Conservation (phyloP, 2,888 invertebrate genomes). For the Caenorhabditis angaria region DNA sequence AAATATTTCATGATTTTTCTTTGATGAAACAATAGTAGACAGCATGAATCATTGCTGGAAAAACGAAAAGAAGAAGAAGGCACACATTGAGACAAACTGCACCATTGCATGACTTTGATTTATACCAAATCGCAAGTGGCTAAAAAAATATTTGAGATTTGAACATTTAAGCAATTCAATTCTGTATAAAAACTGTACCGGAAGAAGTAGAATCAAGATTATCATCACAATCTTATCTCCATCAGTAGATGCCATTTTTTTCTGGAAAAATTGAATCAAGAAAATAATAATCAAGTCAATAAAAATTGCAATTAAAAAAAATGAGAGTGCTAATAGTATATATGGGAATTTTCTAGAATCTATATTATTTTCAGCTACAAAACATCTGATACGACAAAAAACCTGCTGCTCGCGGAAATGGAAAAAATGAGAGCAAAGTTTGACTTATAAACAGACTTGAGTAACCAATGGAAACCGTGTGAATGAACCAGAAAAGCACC, state of each 20-base stretch:
- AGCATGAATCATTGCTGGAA: not conserved
- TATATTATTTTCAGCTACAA: not conserved
- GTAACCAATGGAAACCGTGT: not conserved
- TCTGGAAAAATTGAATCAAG: too few relatives aligned
- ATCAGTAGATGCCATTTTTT: not conserved
- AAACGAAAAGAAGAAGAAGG: not conserved
- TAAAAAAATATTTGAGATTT: not conserved
- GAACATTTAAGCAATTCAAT: too few relatives aligned
- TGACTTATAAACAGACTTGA: not conserved
- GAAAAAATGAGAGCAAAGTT: not conserved
- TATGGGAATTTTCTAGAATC: too few relatives aligned
- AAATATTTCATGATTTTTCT: not conserved
- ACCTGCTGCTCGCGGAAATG: too few relatives aligned
- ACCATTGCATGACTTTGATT: not conserved
- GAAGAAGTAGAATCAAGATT: not conserved
- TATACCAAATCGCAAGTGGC: not conserved
- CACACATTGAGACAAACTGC: not conserved
- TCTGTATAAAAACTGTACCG: not conserved
- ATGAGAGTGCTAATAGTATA: too few relatives aligned
- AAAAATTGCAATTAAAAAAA: too few relatives aligned
- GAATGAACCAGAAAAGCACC: not conserved
- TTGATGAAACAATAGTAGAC: conserved; percentile 2
- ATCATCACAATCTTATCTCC: not conserved
- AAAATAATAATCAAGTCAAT: too few relatives aligned
- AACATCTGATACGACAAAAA: too few relatives aligned